Conservation (phyloP, 2,888 invertebrate genomes). For the Mechanitis messenoides region DNA sequence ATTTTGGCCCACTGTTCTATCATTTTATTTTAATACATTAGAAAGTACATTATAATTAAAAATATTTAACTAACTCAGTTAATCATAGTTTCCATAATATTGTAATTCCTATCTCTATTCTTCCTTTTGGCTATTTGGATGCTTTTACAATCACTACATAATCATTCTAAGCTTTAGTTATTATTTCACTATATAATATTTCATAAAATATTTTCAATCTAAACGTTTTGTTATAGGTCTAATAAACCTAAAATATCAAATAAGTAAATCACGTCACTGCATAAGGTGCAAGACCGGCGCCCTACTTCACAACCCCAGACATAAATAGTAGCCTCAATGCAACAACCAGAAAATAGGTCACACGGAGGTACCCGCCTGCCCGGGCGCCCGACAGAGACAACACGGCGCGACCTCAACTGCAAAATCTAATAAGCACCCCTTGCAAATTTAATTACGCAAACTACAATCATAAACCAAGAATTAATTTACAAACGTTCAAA, state of each 20-base stretch:
- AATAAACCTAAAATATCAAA: conserved; percentile 6
- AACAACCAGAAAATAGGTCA: conserved; percentile 76
- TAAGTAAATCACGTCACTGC: conserved; percentile 44
- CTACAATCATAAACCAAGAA: conserved; percentile 24
- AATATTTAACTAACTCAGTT: too few species aligned
- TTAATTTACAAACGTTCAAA: conserved; percentile 11
- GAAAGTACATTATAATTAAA: too few species aligned
- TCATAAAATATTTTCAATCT: too few species aligned
- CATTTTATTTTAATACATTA: too few species aligned
- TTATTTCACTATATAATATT: too few species aligned
- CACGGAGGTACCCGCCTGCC: conserved; percentile 70
- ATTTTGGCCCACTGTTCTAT: too few species aligned
- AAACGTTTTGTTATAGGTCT: neutral
- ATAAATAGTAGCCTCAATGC: conserved; percentile 72
- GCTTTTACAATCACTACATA: too few species aligned
- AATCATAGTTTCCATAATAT: too few species aligned
- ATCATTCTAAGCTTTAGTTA: neutral
- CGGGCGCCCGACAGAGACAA: conserved; percentile 51
- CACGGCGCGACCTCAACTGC: conserved; percentile 55
- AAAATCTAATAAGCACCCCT: conserved; percentile 48
- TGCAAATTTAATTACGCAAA: conserved; percentile 49
- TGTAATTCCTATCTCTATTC: too few species aligned
- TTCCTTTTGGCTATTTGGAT: too few species aligned
- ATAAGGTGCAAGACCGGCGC: conserved; percentile 55
- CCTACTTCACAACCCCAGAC: conserved; percentile 65